Conservation (phyloP, 2,888 invertebrate genomes). For the Scaptomyza caliginosa region DNA sequence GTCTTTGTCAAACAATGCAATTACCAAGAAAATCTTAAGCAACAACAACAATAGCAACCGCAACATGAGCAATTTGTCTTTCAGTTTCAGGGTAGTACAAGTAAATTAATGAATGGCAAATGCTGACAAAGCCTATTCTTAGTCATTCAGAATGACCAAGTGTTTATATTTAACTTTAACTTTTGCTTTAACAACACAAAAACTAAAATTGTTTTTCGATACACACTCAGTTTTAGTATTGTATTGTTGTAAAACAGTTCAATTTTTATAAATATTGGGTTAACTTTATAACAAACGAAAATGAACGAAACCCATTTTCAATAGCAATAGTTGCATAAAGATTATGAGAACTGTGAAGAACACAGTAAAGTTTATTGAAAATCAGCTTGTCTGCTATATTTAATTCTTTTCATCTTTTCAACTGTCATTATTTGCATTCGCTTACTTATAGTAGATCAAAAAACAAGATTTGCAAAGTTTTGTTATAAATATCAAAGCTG, state of each 20-base stretch:
- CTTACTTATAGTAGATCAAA: background rate
- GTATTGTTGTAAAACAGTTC: background rate
- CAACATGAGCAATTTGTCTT: conserved; percentile 54
- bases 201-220: conserved; percentile 7
- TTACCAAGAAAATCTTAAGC: conserved; percentile 45
- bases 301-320: conserved; percentile 13
- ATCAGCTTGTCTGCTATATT: background rate
- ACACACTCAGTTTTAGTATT: background rate
- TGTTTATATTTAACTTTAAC: background rate
- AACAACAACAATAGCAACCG: conserved; percentile 22
- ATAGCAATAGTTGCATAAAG: background rate
- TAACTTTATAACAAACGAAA: conserved; percentile 21
- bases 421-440: background rate
- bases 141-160: background rate
- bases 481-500: background rate
- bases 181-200: background rate
- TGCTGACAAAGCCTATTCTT: conserved; percentile 9
- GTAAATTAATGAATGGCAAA: conserved; percentile 51
- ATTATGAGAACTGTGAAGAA: background rate
- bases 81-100: conserved; percentile 30
- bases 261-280: conserved; percentile 16
- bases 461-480: background rate
- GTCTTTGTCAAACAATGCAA: conserved; percentile 66
- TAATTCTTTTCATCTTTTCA: background rate
- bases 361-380: background rate